phyloP scores from a whole-genome alignment of 2,888 invertebrate species.

The Carpatolechia fugitivella region DNA sequence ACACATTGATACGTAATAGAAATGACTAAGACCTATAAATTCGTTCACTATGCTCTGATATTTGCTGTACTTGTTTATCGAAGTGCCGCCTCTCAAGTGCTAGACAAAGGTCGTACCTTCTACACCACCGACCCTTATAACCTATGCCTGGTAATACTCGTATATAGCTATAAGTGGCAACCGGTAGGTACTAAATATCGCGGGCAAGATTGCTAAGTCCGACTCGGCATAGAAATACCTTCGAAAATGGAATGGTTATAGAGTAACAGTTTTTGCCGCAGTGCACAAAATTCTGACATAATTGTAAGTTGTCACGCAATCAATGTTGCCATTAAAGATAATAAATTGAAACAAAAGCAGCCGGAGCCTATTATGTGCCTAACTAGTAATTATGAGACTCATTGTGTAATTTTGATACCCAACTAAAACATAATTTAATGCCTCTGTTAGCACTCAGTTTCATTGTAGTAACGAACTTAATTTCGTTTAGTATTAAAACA shows the following conservation, averaged over 20 bases:
- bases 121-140: too few relatives aligned
- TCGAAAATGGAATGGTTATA: background rate
- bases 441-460: background rate
- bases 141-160: too few relatives aligned
- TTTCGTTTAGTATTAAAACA: too few relatives aligned
- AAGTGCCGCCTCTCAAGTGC: too few relatives aligned
- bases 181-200: too few relatives aligned
- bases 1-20: too few relatives aligned
- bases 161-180: too few relatives aligned
- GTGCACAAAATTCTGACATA: conserved; percentile 27
- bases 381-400: conserved; percentile 3
- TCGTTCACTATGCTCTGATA: too few relatives aligned
- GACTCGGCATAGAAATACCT: background rate
- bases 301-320: conserved; percentile 16
- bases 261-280: conserved; percentile 25
- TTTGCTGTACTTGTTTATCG: too few relatives aligned
- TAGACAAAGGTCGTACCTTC: too few relatives aligned
- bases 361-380: conserved; percentile 8
- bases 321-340: conserved; percentile 2
- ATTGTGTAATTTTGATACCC: background rate
- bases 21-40: too few relatives aligned
- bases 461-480: background rate
- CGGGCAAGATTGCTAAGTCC: too few relatives aligned
- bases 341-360: conserved; percentile 13
- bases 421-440: background rate